Evolutionary conservation across 1,140 invertebrate species (phyloP).

Genomic region (Eciton burchellii): DNA sequence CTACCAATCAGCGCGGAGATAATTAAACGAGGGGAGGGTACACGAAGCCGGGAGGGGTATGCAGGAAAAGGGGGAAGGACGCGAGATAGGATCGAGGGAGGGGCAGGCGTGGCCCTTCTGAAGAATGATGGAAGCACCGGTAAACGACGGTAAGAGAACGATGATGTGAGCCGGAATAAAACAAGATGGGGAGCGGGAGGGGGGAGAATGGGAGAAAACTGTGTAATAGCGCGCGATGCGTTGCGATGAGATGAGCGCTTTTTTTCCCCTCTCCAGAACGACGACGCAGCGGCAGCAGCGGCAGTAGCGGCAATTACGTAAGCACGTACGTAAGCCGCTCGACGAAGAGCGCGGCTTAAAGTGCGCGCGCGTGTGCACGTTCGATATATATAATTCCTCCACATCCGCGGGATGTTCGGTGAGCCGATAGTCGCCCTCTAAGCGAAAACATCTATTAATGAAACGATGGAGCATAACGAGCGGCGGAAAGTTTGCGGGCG

Average conservation of each 20-base stretch:
- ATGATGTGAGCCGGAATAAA: slow-evolving; percentile 74
- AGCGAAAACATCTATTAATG: slow-evolving; percentile 56
- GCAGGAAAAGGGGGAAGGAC: slow-evolving; percentile 69
- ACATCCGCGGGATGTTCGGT: slow-evolving; percentile 55
- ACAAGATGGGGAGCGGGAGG: slow-evolving; percentile 60
- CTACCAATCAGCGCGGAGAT: slow-evolving; percentile 84
- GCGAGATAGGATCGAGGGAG: slow-evolving; percentile 81
- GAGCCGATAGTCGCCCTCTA: slow-evolving; percentile 39
- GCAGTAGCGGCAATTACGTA: slow-evolving; percentile 61
- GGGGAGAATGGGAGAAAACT: slow-evolving; percentile 41
- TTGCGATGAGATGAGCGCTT: slow-evolving; percentile 9
- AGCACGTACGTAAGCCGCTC: slow-evolving; percentile 40
- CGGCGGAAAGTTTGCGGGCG: slow-evolving; percentile 48
- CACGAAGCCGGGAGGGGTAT: slow-evolving; percentile 57
- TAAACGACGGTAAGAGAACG: slow-evolving; percentile 76
- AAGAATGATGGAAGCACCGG: slow-evolving; percentile 82
- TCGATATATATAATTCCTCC: slow-evolving; percentile 54
- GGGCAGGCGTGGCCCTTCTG: slow-evolving; percentile 81
- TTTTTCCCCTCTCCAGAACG: slow-evolving; percentile 17
- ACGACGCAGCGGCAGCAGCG: slow-evolving; percentile 7
- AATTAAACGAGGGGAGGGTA: slow-evolving; percentile 84
- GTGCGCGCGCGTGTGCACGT: not conserved
- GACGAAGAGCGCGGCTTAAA: slow-evolving; percentile 7
- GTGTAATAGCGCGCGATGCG: slow-evolving; percentile 55
- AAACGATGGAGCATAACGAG: slow-evolving; percentile 56